Evolutionary conservation across 2,113 vertebrate genomes (phyloP), one percentile per base, ranked within the genome.

Genomic region (Cisticola juncidis): DNA sequence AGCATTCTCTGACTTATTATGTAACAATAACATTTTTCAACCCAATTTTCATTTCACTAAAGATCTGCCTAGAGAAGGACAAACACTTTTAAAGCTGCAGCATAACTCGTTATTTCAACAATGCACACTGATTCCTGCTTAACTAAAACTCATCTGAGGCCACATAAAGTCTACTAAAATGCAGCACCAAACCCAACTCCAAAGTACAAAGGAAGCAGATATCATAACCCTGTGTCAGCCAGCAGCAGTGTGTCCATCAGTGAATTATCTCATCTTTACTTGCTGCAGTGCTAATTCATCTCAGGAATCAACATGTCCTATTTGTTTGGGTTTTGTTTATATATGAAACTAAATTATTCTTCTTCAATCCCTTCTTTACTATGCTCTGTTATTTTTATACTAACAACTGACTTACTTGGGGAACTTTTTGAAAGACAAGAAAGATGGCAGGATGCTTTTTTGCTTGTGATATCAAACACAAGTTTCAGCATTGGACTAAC

Each of bases 1-100:
- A 96, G 84, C 57, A 80, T 86, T 94, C 73, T 78, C 62, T 77
- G 77, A n/a, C 54, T 86, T 89, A 77, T 48, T 80, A 92, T 21
- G 38, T 58, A 94, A 57, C 81, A 92, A 38, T 51, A 96, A 85
- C 6, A 42, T 70, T 88, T 94, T 88, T 91, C 65, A 90, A 70
- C 42, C 23, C 51, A 26, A 74, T 90, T 94, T 92, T 90, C 33
- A 71, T 86, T 87, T 96, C 70, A 80, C 61, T 83, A 45, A 92
- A 79, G 40, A 90, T 33, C 64, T 78, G 73, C 60, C 56, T 70
- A 70, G 12, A 81, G 65, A 93, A 86, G 69, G 62, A 79, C 54
- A 93, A 81, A 64, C 3, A 4, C 53, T 88, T 74, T 95, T 77
- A 68, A 86, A 92, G 48, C 38, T 93, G 20, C 51, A 74, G 70